phyloP scores from a whole-genome alignment of 1,140 invertebrate genomes.

The Pseudomyrmex concolor region DNA sequence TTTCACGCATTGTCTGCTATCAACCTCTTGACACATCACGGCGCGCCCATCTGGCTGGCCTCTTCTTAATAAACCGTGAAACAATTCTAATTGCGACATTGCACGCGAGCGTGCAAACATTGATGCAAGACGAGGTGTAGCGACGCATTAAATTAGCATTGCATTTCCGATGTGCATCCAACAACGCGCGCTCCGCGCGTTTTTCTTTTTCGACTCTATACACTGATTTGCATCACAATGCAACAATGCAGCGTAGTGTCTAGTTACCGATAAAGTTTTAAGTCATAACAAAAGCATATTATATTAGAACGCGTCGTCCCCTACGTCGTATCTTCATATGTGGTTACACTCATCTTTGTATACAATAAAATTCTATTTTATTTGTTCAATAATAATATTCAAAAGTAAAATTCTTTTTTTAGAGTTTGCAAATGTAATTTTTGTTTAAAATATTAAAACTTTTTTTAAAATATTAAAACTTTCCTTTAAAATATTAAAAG shows the following conservation, averaged over 20 bases:
- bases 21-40: constrained; percentile 53
- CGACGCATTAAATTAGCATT: constrained; percentile 72
- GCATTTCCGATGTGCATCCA: constrained; percentile 64
- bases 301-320: no score
- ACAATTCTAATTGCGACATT: constrained; percentile 77
- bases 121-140: constrained; percentile 58
- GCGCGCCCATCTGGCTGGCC: constrained; percentile 50
- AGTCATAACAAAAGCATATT: no score
- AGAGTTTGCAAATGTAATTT: no score
- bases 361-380: no score
- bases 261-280: no score
- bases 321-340: no score
- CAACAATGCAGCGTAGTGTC: neutral
- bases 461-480: no score
- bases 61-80: constrained; percentile 75
- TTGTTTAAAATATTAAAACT: no score
- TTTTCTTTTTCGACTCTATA: neutral
- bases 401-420: no score
- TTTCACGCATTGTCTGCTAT: neutral
- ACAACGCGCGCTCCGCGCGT: neutral
- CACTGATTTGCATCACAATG: constrained; percentile 13
- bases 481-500: no score
- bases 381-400: no score
- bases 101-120: constrained; percentile 60
- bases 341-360: no score